phyloP scores from a whole-genome alignment of 2,113 vertebrate genomes.

The Arvicanthis niloticus region DNA sequence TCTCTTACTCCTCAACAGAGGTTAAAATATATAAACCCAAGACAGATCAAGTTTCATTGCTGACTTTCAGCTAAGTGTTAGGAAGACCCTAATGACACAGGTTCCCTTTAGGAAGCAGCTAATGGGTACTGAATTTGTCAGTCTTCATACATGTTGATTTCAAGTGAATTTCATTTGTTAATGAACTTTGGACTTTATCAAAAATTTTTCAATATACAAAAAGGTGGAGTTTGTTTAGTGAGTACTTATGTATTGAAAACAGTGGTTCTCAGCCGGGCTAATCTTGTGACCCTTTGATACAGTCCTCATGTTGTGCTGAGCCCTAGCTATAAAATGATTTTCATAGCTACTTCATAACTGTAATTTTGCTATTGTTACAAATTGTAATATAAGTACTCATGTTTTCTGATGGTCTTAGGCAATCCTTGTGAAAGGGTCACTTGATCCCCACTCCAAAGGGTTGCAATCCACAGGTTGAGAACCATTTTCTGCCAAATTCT shows the following conservation, averaged over 20 bases:
- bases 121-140: conserved; percentile 36
- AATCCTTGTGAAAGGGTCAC: neutral
- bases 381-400: neutral
- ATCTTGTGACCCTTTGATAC: neutral
- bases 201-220: neutral
- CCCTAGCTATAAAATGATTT: neutral
- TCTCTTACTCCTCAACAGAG: neutral
- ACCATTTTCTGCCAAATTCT: neutral
- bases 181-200: conserved; percentile 17
- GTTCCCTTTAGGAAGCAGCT: neutral
- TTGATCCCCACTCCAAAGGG: neutral
- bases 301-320: neutral
- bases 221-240: neutral
- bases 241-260: neutral
- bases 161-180: conserved; percentile 32
- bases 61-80: conserved; percentile 1
- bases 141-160: neutral
- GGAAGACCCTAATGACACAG: neutral
- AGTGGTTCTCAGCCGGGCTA: neutral
- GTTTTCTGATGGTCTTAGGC: neutral
- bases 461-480: neutral
- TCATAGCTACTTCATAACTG: neutral
- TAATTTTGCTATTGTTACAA: neutral
- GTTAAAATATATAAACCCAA: conserved; percentile 15
- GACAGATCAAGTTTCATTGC: neutral